A percentile compares a stretch with the other conserved stretches of the same genome.
phyloP scores from a whole-genome alignment of 2,113 vertebrate genomes.

The Oophaga pumilio region DNA sequence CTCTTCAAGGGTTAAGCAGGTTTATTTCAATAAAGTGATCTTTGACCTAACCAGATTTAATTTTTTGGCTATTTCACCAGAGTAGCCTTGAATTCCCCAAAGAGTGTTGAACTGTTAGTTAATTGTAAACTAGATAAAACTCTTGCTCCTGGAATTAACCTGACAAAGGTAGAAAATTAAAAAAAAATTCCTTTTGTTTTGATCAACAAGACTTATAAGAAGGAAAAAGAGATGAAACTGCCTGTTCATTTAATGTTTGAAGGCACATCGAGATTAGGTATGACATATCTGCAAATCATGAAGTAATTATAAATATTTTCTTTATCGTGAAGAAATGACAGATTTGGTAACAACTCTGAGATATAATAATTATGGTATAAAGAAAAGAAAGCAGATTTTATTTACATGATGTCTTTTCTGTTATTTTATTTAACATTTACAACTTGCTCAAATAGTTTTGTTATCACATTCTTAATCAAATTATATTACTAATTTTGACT shows the following conservation, averaged over 20 bases:
- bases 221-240: neutral
- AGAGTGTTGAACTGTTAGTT: too few relatives aligned
- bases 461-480: neutral
- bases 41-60: too few relatives aligned
- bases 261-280: slow-evolving; percentile 20
- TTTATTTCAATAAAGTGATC: too few relatives aligned
- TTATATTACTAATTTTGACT: neutral
- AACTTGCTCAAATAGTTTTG: neutral
- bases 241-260: slow-evolving; percentile 27
- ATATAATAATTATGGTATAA: slow-evolving; percentile 8
- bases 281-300: slow-evolving; percentile 9
- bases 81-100: too few relatives aligned
- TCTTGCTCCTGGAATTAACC: too few relatives aligned
- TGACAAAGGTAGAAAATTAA: neutral
- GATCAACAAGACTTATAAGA: neutral
- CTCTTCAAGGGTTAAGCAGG: too few relatives aligned
- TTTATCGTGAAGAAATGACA: slow-evolving; percentile 1
- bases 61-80: too few relatives aligned
- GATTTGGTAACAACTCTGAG: slow-evolving; percentile 15
- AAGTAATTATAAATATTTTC: slow-evolving; percentile 25
- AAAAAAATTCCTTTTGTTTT: slow-evolving; percentile 1
- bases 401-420: neutral
- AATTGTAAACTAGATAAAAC: too few relatives aligned
- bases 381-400: neutral
- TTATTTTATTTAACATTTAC: neutral